Conservation (phyloP, 2,888 invertebrate species). For the Capitulum mitella region DNA sequence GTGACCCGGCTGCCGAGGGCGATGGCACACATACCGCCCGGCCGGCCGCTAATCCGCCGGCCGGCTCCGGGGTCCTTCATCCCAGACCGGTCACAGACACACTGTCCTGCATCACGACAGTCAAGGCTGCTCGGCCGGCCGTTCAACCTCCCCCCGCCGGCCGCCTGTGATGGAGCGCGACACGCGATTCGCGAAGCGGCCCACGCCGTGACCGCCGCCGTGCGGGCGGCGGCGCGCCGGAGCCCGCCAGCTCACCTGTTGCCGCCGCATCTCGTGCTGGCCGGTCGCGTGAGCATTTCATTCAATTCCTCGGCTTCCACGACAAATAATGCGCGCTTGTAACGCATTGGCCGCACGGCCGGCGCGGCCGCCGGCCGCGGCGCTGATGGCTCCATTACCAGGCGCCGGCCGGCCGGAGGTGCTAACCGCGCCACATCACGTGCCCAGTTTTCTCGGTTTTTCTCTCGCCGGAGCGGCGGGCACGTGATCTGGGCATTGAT, state of each 20-base stretch:
- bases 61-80: too few relatives aligned
- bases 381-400: not conserved
- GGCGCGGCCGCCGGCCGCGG: not conserved
- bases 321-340: constrained; percentile 3
- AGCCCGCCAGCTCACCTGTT: not conserved
- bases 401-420: not conserved
- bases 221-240: not conserved
- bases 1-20: too few relatives aligned
- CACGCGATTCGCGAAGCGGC: not conserved
- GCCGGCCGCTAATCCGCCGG: too few relatives aligned
- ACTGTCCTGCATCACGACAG: not conserved
- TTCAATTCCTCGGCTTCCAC: constrained; percentile 9
- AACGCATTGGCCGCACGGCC: not conserved
- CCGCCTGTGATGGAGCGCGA: too few relatives aligned
- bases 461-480: not conserved
- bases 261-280: not conserved
- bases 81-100: too few relatives aligned
- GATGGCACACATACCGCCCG: too few relatives aligned
- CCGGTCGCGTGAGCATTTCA: constrained; percentile 19
- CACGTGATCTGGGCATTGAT: not conserved
- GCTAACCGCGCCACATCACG: not conserved
- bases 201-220: not conserved
- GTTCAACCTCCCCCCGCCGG: not conserved
- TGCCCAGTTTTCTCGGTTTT: not conserved
- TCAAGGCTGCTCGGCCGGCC: not conserved